phyloP scores from a whole-genome alignment of 2,113 vertebrate species.

The Terrapene triunguis region DNA sequence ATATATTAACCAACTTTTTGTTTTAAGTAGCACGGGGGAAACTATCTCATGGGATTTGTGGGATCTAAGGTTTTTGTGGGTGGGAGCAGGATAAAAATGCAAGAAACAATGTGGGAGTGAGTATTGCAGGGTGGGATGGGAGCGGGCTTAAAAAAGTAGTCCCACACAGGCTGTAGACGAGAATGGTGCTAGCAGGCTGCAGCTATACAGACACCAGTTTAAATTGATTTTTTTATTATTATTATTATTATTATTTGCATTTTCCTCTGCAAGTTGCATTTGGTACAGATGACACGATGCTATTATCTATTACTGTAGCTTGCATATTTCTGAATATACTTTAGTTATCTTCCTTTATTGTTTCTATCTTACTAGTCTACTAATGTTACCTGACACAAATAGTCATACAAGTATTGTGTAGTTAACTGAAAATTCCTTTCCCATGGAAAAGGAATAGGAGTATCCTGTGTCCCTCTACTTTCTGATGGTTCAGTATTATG shows the following conservation, averaged over 20 bases:
- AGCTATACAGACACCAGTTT: neutral
- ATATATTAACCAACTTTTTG: neutral
- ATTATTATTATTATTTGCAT: neutral
- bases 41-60: neutral
- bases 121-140: too few relatives aligned
- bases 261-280: neutral
- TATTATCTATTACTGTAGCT: neutral
- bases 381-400: neutral
- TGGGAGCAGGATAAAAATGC: neutral
- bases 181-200: too few relatives aligned
- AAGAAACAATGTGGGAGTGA: too few relatives aligned
- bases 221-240: neutral
- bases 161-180: too few relatives aligned
- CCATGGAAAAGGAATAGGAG: neutral
- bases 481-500: neutral
- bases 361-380: neutral
- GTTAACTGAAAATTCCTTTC: neutral
- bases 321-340: neutral
- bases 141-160: too few relatives aligned
- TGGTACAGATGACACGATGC: neutral
- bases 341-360: neutral
- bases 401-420: neutral
- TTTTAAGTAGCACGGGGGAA: neutral
- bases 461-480: neutral
- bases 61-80: neutral